Evolutionary conservation across 53 echinoderm and acorn worm species (phyloP).

Genomic region (Holothuria scabra): DNA sequence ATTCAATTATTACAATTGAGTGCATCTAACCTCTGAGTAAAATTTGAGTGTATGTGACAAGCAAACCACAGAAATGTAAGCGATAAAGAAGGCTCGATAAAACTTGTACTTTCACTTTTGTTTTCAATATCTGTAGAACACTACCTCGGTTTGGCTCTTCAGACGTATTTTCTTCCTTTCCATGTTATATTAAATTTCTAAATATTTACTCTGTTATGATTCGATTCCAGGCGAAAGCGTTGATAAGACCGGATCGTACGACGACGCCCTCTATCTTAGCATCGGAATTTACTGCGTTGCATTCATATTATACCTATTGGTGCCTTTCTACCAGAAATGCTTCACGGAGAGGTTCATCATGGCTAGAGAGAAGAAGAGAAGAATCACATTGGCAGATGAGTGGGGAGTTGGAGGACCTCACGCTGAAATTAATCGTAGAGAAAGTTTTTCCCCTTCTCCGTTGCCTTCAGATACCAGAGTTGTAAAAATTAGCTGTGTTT

Average conservation of each 20-base stretch:
- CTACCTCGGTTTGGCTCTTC: not conserved
- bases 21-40: no score
- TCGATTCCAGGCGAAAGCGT: constrained; percentile 77
- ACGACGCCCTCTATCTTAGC: constrained; percentile 81
- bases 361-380: constrained; percentile 52
- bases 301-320: constrained; percentile 57
- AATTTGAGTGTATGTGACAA: no score
- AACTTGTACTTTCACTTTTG: no score
- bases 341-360: constrained; percentile 84
- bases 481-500: constrained; percentile 31
- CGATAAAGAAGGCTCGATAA: no score
- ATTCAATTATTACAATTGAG: no score
- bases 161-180: not conserved
- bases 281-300: constrained; percentile 71
- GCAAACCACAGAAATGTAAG: no score
- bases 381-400: constrained; percentile 50
- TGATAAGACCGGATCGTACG: constrained; percentile 78
- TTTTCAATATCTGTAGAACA: no score
- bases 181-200: not conserved
- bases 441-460: constrained; percentile 36
- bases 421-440: not conserved
- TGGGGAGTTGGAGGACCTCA: constrained; percentile 46
- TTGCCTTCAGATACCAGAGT: not conserved
- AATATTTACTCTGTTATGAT: not conserved
- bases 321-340: constrained; percentile 80